These are phyloP conservation scores for Rynchops niger DNA, from an alignment of 2,113 vertebrate species.

Conservation along the genomic window DNA sequence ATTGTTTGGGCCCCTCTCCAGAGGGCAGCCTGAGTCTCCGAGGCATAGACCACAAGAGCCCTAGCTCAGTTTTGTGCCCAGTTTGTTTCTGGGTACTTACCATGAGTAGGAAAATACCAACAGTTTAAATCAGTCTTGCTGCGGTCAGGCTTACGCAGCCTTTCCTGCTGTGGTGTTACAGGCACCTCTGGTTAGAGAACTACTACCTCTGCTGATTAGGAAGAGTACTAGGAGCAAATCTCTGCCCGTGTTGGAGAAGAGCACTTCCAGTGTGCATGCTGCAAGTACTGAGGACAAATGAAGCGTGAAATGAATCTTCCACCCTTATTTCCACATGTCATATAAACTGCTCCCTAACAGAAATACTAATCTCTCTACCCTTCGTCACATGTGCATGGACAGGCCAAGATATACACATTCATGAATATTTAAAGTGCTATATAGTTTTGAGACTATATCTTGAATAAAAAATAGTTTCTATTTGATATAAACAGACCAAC, in stretches of 20 bases:
- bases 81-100: not conserved
- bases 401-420: not conserved
- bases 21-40: not conserved
- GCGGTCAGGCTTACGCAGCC: not conserved
- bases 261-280: not conserved
- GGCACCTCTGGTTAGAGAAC: not conserved
- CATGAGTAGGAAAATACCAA: not conserved
- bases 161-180: not conserved
- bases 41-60: not conserved
- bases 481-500: conserved; percentile 15
- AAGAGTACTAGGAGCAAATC: not conserved
- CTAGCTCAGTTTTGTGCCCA: not conserved
- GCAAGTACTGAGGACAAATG: not conserved
- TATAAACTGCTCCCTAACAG: not conserved
- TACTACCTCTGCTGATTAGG: not conserved
- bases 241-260: not conserved
- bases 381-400: not conserved
- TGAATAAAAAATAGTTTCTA: not conserved
- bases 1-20: not conserved
- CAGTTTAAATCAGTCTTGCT: not conserved
- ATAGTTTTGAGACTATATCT: conserved; percentile 5
- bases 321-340: not conserved
- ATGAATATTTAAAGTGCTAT: not conserved
- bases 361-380: not conserved
- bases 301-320: conserved; percentile 22